phyloP scores from a whole-genome alignment of 2,113 vertebrate genomes.

The Fukomys damarensis region DNA sequence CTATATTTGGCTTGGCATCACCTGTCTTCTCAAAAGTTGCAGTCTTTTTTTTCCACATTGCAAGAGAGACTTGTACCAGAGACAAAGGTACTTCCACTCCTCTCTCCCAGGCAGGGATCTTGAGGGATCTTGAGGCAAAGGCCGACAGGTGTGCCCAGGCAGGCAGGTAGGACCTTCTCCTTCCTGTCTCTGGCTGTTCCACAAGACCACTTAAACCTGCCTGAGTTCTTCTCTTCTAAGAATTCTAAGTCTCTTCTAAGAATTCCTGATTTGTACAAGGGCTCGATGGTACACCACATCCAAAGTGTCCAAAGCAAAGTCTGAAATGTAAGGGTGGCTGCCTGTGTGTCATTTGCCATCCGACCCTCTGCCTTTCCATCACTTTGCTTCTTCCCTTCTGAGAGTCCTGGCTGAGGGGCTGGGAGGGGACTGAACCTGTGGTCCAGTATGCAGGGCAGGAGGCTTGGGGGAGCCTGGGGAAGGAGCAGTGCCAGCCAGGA shows the following conservation, averaged over 20 bases:
- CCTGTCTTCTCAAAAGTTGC: not conserved
- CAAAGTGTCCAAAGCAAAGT: not conserved
- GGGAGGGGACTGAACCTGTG: too few relatives aligned
- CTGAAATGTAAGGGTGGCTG: not conserved
- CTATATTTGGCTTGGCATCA: not conserved
- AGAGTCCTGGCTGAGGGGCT: accelerated
- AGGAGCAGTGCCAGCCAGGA: accelerated
- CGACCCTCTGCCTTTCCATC: accelerated
- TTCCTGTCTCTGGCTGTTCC: not conserved
- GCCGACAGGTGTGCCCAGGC: accelerated
- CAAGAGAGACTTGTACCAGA: not conserved
- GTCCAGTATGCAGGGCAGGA: accelerated
- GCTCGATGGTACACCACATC: too few relatives aligned
- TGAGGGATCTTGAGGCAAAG: accelerated
- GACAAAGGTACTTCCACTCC: accelerated
- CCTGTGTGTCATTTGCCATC: not conserved
- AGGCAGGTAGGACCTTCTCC: not conserved
- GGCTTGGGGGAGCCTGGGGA: accelerated
- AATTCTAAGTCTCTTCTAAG: not conserved
- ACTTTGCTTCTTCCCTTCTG: not conserved
- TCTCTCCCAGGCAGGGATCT: not conserved
- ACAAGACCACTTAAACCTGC: not conserved
- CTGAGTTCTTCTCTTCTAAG: not conserved
- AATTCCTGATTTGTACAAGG: not conserved
- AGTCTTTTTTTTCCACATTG: accelerated